Base-by-base conservation (phyloP, 1,140 invertebrate species). In the Chlorops oryzae region DNA sequence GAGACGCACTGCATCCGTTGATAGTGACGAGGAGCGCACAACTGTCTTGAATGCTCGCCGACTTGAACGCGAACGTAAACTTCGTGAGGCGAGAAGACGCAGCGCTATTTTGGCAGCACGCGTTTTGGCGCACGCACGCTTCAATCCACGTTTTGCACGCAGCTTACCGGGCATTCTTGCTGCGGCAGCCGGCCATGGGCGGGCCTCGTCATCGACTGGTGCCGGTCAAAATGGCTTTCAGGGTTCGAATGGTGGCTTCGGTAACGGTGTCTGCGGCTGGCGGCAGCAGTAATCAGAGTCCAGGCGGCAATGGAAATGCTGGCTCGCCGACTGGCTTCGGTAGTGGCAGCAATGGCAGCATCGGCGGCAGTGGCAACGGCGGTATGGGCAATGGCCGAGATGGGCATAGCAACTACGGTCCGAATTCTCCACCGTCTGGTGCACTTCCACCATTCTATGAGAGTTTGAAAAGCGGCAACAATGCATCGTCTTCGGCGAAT, bases 391-490 rank as follows among this genome's bases (percentile, higher is more conserved):
- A 82, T 9, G 85, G 85, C 1, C 79, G 86, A 12, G 84, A 87
- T 63, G 84, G 84, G 4, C 78, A 86, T 20, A 84, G 84, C 38
- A 87, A 88, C 63, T 89, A 89, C 62, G 87, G 87, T 3, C 86
- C 86, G 3, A 88, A 86, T 54, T 88, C 86, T 54, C 87, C 87
- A 40, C 87, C 87, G 3, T 88, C 86, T 1, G 87, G 86, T 0
- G 87, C 86, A 32, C 65, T 91, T 39, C 88, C 88, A 6, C 87
- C 88, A 1, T 90, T 91, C 60, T 89, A 89, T 60, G 87, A 90
- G 72, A 88, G 85, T 13, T 75, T 91, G 0, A 91, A 90, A 70
- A 80, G 81, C 42, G 84, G 85, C 10, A 84, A 81, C 45, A 76
- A 67, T 42, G 77, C 78, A 54, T 55, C 46, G 50, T 80, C 77